phyloP scores from a whole-genome alignment of 2,888 invertebrate species.

The Epistrophe eligans region DNA sequence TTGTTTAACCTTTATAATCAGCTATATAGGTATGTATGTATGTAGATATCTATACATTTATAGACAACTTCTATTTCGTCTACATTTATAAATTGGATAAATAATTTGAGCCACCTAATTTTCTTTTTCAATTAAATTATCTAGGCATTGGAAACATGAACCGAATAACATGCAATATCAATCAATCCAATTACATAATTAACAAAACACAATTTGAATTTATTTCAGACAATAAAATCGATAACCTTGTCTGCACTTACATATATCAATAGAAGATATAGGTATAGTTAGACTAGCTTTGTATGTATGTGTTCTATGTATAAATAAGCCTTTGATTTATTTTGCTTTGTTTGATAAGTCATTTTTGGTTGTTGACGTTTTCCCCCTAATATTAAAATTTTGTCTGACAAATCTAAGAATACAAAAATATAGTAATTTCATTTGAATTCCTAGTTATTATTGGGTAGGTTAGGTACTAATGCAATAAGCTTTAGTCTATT shows the following conservation, averaged over 20 bases:
- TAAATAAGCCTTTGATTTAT: not conserved
- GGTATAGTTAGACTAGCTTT: no score
- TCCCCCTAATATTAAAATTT: not conserved
- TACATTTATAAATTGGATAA: not conserved
- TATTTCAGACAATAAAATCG: slow-evolving; percentile 9
- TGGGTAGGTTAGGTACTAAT: no score
- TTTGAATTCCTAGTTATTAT: not conserved
- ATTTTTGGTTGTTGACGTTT: not conserved
- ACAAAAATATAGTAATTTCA: not conserved
- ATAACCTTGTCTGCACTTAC: not conserved
- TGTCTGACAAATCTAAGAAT: not conserved
- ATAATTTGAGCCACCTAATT: not conserved
- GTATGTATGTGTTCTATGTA: no score
- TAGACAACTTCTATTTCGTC: not conserved
- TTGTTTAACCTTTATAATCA: not conserved
- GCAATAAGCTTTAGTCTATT: no score
- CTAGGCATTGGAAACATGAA: not conserved
- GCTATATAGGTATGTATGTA: not conserved
- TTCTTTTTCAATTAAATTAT: slow-evolving; percentile 9
- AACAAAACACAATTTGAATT: slow-evolving; percentile 8
- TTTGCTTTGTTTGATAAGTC: not conserved
- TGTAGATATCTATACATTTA: not conserved
- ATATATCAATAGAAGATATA: no score
- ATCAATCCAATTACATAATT: slow-evolving; percentile 42
- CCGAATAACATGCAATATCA: slow-evolving; percentile 23